Conservation (phyloP, 2,113 vertebrate genomes). For the Siniperca chuatsi region DNA sequence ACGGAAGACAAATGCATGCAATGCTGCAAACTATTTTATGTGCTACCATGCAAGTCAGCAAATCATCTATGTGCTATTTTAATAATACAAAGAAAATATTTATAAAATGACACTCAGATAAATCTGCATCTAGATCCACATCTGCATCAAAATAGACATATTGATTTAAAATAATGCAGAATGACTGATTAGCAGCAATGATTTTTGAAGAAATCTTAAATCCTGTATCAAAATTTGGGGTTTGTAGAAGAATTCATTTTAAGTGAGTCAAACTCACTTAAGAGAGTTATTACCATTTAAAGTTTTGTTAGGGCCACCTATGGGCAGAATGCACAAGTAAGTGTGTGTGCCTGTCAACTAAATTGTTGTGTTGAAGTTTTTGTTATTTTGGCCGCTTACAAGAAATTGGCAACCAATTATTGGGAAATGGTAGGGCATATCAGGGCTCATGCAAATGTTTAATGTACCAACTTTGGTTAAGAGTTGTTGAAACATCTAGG, state of each 20-base stretch:
- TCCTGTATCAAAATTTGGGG: neutral
- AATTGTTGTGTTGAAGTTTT: neutral
- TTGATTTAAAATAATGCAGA: neutral
- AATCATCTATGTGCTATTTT: neutral
- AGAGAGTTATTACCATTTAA: neutral
- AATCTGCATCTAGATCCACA: neutral
- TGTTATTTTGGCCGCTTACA: neutral
- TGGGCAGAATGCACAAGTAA: neutral
- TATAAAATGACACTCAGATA: too few relatives aligned
- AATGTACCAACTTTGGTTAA: neutral
- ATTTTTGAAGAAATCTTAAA: neutral
- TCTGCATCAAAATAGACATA: neutral
- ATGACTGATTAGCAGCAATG: too few relatives aligned
- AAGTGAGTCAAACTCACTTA: neutral
- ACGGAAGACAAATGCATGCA: neutral
- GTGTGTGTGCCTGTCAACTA: neutral
- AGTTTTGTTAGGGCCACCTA: neutral
- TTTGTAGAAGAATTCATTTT: neutral
- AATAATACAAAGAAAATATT: neutral
- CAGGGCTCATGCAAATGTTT: neutral
- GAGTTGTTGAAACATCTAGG: neutral
- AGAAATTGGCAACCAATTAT: slow-evolving; percentile 1
- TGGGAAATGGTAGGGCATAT: neutral
- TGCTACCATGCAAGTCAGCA: neutral
- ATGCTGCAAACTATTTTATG: neutral